Conservation (phyloP, 2,113 vertebrate genomes). For the Nothocercus nigrocapillus region DNA sequence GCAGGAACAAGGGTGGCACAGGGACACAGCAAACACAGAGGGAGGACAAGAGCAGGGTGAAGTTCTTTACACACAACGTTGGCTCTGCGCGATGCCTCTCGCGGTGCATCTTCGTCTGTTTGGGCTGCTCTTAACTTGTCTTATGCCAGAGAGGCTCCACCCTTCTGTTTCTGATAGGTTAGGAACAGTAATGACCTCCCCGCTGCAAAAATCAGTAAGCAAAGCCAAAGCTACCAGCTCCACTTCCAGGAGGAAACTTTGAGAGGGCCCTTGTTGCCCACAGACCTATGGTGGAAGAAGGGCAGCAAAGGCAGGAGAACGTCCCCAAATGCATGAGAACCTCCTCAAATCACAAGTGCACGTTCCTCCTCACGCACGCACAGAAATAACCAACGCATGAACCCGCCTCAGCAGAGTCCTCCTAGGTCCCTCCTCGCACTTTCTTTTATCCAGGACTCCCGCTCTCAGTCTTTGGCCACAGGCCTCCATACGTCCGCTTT, state of each 20-base stretch:
- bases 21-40: not conserved
- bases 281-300: not conserved
- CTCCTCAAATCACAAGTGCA: accelerated
- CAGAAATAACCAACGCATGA: accelerated
- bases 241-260: not conserved
- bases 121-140: accelerated
- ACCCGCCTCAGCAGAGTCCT: not conserved
- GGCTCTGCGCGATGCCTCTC: not conserved
- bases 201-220: not conserved
- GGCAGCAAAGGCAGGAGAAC: not conserved
- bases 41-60: not conserved
- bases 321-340: no score
- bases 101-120: accelerated
- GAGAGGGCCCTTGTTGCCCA: not conserved
- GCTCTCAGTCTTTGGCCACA: not conserved
- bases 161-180: not conserved
- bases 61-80: not conserved
- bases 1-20: not conserved
- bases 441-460: not conserved
- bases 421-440: no score
- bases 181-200: not conserved
- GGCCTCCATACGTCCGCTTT: not conserved
- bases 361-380: not conserved
- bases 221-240: not conserved
- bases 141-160: not conserved